Evolutionary conservation across 2,113 vertebrate species (phyloP).

Genomic region (Dipodomys stephensi): DNA sequence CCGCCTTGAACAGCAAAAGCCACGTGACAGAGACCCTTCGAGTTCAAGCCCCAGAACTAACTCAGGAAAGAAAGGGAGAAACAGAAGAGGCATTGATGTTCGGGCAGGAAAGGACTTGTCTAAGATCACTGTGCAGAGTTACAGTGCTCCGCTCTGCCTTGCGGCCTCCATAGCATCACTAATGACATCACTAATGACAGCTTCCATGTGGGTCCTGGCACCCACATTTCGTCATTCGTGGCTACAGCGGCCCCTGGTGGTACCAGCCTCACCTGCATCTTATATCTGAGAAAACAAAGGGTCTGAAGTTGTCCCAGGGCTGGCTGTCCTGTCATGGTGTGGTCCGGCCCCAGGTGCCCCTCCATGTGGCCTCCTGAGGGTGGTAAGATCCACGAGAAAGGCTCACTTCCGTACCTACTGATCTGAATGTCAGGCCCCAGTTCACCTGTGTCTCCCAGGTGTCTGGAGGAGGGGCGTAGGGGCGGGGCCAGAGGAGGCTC

Average conservation of each 20-base stretch:
- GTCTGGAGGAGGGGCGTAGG: background rate
- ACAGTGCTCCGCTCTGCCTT: too few species aligned
- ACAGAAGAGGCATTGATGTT: too few species aligned
- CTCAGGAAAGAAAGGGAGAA: too few species aligned
- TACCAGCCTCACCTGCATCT: too few species aligned
- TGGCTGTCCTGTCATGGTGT: rapidly evolving
- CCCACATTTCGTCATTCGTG: too few species aligned
- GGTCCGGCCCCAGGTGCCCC: rapidly evolving
- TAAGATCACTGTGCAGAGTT: background rate
- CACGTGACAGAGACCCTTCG: too few species aligned
- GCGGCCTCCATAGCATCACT: rapidly evolving
- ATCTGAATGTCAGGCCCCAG: rapidly evolving
- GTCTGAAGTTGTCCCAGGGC: background rate
- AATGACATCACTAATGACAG: too few species aligned
- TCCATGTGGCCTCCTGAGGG: rapidly evolving
- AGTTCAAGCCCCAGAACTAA: too few species aligned
- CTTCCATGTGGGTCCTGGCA: background rate
- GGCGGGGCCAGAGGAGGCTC: background rate
- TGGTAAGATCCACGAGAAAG: rapidly evolving
- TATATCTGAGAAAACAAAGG: background rate
- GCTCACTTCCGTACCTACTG: background rate
- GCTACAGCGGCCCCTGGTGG: too few species aligned
- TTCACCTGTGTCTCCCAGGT: too few species aligned
- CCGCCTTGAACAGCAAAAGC: too few species aligned
- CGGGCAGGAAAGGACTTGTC: background rate